Evolutionary conservation across 2,113 vertebrate species (phyloP).

Genomic region (Callopanchax toddi): DNA sequence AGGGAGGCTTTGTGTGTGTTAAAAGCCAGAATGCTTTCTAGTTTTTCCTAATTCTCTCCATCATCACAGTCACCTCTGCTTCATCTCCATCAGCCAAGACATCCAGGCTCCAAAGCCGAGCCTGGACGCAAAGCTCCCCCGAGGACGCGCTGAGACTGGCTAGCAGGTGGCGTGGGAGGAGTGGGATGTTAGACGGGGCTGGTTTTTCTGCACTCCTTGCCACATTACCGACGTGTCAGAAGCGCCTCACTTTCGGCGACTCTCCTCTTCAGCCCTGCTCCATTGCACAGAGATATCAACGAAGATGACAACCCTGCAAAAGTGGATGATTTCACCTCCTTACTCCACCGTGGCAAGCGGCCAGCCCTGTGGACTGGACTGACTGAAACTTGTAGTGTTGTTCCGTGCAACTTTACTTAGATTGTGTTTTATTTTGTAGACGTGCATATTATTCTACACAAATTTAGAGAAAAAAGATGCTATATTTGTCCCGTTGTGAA

Average conservation of each 20-base stretch:
- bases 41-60: slow-evolving; percentile 74
- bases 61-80: slow-evolving; percentile 74
- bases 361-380: slow-evolving; percentile 40
- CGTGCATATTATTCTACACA: slow-evolving; percentile 72
- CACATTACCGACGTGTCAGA: slow-evolving; percentile 47
- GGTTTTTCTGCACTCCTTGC: slow-evolving; percentile 33
- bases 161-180: slow-evolving; percentile 37
- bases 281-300: slow-evolving; percentile 64
- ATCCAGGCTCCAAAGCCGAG: slow-evolving; percentile 57
- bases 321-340: slow-evolving; percentile 59
- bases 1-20: slow-evolving; percentile 42
- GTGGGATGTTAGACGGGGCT: slow-evolving; percentile 31
- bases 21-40: slow-evolving; percentile 69
- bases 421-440: slow-evolving; percentile 75
- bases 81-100: slow-evolving; percentile 63
- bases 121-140: slow-evolving; percentile 55
- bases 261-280: slow-evolving; percentile 61
- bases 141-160: slow-evolving; percentile 55
- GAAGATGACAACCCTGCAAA: slow-evolving; percentile 59
- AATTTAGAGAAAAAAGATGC: slow-evolving; percentile 49
- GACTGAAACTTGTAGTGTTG: slow-evolving; percentile 65
- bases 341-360: slow-evolving; percentile 46
- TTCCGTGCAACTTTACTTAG: slow-evolving; percentile 70
- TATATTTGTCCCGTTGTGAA: slow-evolving; percentile 72
- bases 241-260: slow-evolving; percentile 59